Evolutionary conservation across 2,888 invertebrate species (phyloP).

Genomic region (Andrena camellia): DNA sequence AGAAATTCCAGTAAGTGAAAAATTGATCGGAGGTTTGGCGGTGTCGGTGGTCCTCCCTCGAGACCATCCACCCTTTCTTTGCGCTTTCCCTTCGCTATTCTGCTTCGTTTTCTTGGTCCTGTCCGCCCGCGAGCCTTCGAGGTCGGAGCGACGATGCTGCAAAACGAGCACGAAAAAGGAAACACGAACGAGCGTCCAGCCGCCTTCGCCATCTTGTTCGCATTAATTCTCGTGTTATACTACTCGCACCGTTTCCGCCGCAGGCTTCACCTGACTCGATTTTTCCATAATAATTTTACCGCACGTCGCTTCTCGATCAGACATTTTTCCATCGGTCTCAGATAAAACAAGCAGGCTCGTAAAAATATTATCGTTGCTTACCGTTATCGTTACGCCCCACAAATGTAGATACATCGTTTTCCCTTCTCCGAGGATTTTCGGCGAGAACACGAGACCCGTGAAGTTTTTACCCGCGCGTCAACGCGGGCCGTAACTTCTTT

Average conservation of each 20-base stretch:
- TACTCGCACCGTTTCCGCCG: conserved; percentile 4
- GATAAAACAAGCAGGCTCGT: neutral
- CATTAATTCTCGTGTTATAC: conserved; percentile 6
- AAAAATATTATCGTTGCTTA: neutral
- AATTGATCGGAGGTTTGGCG: conserved; percentile 74
- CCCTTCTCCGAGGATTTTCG: neutral
- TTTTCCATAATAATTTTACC: neutral
- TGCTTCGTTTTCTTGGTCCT: neutral
- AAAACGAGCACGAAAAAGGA: neutral
- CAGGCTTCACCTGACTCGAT: neutral
- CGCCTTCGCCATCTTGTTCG: too few species aligned
- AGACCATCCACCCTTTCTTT: conserved; percentile 50
- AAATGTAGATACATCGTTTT: neutral
- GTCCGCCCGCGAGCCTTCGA: neutral
- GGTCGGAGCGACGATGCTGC: neutral
- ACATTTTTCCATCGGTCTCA: neutral
- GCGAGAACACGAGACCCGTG: neutral
- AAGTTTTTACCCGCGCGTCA: conserved; percentile 9
- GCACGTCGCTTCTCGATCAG: neutral
- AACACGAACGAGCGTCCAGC: neutral
- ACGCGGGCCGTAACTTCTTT: conserved; percentile 1
- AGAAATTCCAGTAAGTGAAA: conserved; percentile 75
- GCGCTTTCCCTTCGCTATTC: conserved; percentile 12
- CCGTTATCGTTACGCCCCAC: neutral
- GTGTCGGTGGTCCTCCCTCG: conserved; percentile 56